Base-by-base conservation (phyloP, 2,888 invertebrate species). In the Gerris lacustris region DNA sequence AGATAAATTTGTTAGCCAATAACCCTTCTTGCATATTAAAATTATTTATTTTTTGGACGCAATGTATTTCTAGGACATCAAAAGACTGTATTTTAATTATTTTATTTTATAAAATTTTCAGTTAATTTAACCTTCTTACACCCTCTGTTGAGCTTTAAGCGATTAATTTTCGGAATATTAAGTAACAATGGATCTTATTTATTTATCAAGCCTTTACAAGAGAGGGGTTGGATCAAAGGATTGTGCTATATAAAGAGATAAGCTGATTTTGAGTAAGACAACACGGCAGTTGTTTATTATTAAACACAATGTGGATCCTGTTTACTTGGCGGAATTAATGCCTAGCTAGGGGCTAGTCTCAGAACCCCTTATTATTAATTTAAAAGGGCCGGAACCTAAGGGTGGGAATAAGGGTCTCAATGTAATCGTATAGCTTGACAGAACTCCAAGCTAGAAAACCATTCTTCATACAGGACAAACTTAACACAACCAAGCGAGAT, bases 211-310 rank as follows among this genome's bases (percentile, higher is more conserved):
- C 55, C 15, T 55, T 11, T 2, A 15, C 9, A 55, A 15, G 55
- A 2, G 55, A 55, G 2, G 55, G 11, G 15, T 11, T 11, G 15
- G 55, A 15, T 9, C 15, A 15, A 15, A 55, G 15, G 15, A 15
- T 11, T 9, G 9, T 55, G 9, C 15, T 11, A 9, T 11, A 9
- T 55, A 15, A 55, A 15, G 11, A 55, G 55, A 55, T 55, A 55
- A 55, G 55, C 55, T 55, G 55, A 55, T 55, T 55, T 55, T 55
- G 55, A 55, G 55, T 55, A 55, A 55, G 55, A 55, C 15, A 55
- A 55, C 55, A 55, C 55, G 9, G 31, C 5, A 11, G 55, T 55
- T 55, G 55, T 55, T 55, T 55, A 55, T 55, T 55, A 55, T 55
- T 55, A 15, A 55, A 55, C 55, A 55, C 55, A 55, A 55, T 55